Evolutionary conservation across 2,888 invertebrate species (phyloP).

Genomic region (Mythimna loreyi): DNA sequence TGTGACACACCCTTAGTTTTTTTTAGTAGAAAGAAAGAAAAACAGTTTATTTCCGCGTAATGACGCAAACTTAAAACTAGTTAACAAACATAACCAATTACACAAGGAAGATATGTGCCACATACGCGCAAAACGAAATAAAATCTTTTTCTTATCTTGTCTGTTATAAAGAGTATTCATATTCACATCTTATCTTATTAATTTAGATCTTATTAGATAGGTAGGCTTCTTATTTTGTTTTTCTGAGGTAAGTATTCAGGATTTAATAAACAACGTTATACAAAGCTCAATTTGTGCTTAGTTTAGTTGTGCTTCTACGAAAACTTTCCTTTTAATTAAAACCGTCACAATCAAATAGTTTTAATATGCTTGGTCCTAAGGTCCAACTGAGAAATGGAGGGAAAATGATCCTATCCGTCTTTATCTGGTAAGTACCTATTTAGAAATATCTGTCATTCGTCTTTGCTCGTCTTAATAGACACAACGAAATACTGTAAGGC

Average conservation of each 20-base stretch:
- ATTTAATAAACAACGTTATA: not conserved
- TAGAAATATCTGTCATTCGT: slow-evolving; percentile 8
- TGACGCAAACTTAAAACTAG: too few species aligned
- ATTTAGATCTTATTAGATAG: too few species aligned
- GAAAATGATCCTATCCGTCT: not conserved
- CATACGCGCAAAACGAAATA: too few species aligned
- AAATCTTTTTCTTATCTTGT: too few species aligned
- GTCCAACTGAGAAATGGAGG: slow-evolving; percentile 12
- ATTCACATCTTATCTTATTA: too few species aligned
- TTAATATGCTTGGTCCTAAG: not conserved
- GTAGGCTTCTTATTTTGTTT: not conserved
- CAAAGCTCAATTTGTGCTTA: not conserved
- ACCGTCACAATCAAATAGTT: slow-evolving; percentile 9
- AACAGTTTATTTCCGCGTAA: too few species aligned
- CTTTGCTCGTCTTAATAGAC: not conserved
- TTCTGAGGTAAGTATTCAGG: not conserved
- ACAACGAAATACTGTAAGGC: not conserved
- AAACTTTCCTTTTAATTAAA: slow-evolving; percentile 28
- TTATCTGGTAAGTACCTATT: slow-evolving; percentile 4
- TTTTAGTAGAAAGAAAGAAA: too few species aligned
- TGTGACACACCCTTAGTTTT: too few species aligned
- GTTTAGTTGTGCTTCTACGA: not conserved
- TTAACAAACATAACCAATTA: too few species aligned
- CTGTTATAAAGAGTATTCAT: too few species aligned
- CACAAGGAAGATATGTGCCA: too few species aligned